These are phyloP conservation scores for Alauda arvensis DNA, from an alignment of 2,797 vertebrate genomes.

Conservation along the genomic window DNA sequence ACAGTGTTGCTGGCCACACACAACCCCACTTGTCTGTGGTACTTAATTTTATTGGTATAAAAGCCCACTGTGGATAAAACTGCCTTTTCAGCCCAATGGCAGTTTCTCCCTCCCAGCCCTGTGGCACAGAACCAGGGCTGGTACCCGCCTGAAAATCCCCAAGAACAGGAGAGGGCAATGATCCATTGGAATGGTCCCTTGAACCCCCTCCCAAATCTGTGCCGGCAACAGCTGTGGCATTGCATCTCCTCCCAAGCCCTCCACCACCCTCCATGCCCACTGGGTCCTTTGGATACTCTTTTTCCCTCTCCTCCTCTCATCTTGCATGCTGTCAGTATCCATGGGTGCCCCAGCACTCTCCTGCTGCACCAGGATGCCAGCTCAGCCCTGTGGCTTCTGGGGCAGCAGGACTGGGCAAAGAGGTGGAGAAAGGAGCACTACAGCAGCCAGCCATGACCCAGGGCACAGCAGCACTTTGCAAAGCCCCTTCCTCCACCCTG, in stretches of 20 bases:
- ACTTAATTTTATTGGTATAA: conserved; percentile 57
- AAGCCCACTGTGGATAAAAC: conserved; percentile 45
- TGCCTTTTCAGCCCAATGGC: neutral
- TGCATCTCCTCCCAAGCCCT: neutral
- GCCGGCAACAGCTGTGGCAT: neutral
- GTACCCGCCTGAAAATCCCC: conserved; percentile 17
- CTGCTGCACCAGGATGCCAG: neutral
- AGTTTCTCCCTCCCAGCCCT: neutral
- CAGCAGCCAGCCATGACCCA: neutral
- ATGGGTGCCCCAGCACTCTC: neutral
- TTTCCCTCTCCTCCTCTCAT: neutral
- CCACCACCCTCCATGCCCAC: neutral
- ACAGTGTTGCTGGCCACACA: rapidly evolving
- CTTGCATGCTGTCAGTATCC: neutral
- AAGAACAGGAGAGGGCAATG: conserved; percentile 6
- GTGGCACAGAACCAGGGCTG: neutral
- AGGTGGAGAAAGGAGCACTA: neutral
- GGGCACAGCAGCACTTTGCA: neutral
- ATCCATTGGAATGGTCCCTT: conserved; percentile 5
- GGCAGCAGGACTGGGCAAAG: neutral
- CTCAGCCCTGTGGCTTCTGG: neutral
- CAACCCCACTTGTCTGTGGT: neutral
- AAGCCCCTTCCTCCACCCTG: conserved; percentile 1
- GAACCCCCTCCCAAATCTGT: neutral
- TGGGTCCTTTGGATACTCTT: neutral